Evolutionary conservation across 2,797 vertebrate species (phyloP), one percentile per base, ranked within the genome.

Genomic region (Danionella dracula): DNA sequence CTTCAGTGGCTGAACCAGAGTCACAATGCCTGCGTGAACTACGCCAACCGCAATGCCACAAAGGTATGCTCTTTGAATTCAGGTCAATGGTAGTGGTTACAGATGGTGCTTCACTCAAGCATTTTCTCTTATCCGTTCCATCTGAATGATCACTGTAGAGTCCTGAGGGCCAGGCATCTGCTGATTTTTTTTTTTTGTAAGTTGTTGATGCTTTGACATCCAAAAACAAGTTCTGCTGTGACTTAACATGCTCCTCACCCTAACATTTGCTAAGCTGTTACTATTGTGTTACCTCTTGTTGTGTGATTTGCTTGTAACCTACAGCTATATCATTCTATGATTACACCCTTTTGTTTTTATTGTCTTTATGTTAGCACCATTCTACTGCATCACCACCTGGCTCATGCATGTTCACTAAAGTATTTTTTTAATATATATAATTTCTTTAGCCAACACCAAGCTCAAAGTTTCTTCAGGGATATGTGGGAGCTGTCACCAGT

Each of bases 391-490:
- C 50, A 35, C 37, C 46, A 15, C 40, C 8, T 58, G 19, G 6
- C 21, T 55, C 4, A 7, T 20, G 60, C 19, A 68, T 71, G 11
- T 27, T 51, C 4, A 42, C 64, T 8, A 34, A 27, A 59, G 20
- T 58, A 5, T 37, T 4, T 12, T 19, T 29, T 10, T 0, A 1
- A 1, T 12, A 70, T 23, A 48, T 0, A 38, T 65, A 21, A 66
- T 11, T 17, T 76, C 45, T 11, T 73, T 78, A 99, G 96, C 95
- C 94, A 56, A 96, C 93, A 15, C 93, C 94, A 12, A 89, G 87
- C 0, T 96, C 93, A 78, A 96, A 91, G 89, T 98, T 99, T 81
- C 83, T 96, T 77, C 93, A 97, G 87, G 96, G 96, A 55, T 99
- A 99, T 54, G 77, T 91, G 20, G 96, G 95, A 82, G 96, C 96